These are phyloP conservation scores for Choristoneura rosaceana DNA, from an alignment of 2,888 invertebrate species.

Conservation along the genomic window DNA sequence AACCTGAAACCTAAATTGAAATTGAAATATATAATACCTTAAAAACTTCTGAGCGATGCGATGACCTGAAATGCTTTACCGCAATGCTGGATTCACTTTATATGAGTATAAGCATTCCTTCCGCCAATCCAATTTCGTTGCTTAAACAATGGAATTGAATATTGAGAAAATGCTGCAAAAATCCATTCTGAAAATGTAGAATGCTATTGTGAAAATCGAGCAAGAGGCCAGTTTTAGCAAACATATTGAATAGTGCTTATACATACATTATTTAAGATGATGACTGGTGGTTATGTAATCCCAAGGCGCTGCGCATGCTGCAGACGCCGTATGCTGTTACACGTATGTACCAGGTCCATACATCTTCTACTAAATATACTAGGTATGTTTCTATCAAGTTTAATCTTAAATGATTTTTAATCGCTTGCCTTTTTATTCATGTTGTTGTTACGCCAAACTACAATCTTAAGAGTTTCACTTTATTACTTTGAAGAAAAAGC, in stretches of 20 bases:
- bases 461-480: neutral
- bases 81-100: conserved; percentile 54
- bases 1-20: neutral
- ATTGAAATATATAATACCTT: neutral
- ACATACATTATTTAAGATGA: conserved; percentile 71
- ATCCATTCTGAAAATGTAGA: conserved; percentile 61
- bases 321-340: conserved; percentile 55
- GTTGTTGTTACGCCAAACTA: neutral
- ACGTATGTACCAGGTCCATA: neutral
- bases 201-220: conserved; percentile 46
- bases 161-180: conserved; percentile 70
- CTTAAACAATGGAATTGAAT: conserved; percentile 76
- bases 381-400: neutral
- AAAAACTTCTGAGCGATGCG: conserved; percentile 28
- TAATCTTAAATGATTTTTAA: conserved; percentile 5
- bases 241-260: conserved; percentile 64
- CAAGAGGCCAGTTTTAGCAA: conserved; percentile 42
- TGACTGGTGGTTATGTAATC: conserved; percentile 74
- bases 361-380: no score
- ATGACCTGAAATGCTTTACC: conserved; percentile 35
- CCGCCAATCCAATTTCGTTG: conserved; percentile 72
- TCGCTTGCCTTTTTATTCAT: neutral
- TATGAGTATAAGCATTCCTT: conserved; percentile 57
- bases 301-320: conserved; percentile 72
- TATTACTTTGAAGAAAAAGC: conserved; percentile 9